Percentiles rank a stretch among this genome's conserved stretches.
These are phyloP conservation scores for Saccopteryx leptura DNA, from an alignment of 2,113 vertebrate genomes.

Conservation along the genomic window DNA sequence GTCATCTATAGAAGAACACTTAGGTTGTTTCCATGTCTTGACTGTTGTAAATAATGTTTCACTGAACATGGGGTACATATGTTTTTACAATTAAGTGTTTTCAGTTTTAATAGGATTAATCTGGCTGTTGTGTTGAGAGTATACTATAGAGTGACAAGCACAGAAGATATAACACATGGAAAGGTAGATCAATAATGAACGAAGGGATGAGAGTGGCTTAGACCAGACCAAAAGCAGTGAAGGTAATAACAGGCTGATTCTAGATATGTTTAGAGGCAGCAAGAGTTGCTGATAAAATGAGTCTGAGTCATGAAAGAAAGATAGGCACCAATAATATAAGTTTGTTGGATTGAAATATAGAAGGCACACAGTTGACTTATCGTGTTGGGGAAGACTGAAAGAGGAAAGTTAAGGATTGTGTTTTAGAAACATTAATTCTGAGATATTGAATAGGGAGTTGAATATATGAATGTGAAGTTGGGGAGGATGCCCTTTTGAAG, in stretches of 20 bases:
- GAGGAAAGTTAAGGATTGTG: background rate
- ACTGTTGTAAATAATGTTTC: background rate
- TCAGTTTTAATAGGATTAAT: background rate
- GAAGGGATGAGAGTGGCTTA: background rate
- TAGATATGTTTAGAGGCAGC: background rate
- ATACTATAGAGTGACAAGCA: background rate
- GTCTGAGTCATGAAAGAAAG: background rate
- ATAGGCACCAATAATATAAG: background rate
- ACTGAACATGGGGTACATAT: background rate
- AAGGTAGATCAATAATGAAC: background rate
- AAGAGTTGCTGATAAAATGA: background rate
- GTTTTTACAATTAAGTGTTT: background rate
- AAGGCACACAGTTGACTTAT: background rate
- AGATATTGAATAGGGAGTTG: background rate
- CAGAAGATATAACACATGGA: background rate
- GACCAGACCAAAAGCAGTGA: background rate
- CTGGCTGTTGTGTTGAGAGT: background rate
- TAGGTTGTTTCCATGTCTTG: too few species aligned
- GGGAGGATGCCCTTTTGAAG: background rate
- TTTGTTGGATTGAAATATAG: background rate
- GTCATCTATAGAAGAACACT: background rate
- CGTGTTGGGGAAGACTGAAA: background rate
- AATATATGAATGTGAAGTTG: background rate
- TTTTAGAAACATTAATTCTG: conserved; percentile 7
- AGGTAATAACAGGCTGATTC: background rate